These are phyloP conservation scores for Physella acuta DNA, from an alignment of 1,140 invertebrate genomes.

Conservation along the genomic window DNA sequence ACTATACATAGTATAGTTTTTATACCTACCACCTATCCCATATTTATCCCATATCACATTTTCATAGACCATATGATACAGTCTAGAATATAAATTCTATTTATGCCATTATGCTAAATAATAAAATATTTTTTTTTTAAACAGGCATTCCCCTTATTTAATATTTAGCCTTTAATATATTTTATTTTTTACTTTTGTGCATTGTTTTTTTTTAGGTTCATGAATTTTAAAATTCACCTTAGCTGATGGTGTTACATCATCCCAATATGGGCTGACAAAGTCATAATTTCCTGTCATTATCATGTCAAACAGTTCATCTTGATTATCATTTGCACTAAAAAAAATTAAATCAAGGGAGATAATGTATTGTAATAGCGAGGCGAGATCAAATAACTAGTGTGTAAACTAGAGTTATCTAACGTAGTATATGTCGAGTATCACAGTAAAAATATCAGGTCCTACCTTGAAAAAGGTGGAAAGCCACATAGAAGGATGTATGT, in stretches of 20 bases:
- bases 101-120: too few relatives aligned
- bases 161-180: too few relatives aligned
- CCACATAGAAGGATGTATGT: conserved; percentile 95
- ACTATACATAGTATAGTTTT: too few relatives aligned
- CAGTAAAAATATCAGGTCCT: conserved; percentile 1
- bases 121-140: too few relatives aligned
- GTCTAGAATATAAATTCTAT: too few relatives aligned
- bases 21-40: too few relatives aligned
- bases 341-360: background rate
- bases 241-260: conserved; percentile 75
- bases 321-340: conserved; percentile 63
- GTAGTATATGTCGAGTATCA: background rate
- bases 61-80: too few relatives aligned
- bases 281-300: conserved; percentile 89
- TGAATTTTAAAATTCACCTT: conserved; percentile 34
- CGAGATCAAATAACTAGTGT: background rate
- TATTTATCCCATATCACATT: too few relatives aligned
- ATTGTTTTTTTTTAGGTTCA: too few relatives aligned
- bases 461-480: conserved; percentile 77
- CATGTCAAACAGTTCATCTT: conserved; percentile 89
- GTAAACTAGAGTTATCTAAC: background rate
- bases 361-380: background rate
- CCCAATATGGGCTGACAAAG: conserved; percentile 91
- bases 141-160: too few relatives aligned
- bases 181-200: too few relatives aligned